Percentiles rank a stretch among this genome's conserved stretches.
These are phyloP conservation scores for Leptopilina boulardi DNA, from an alignment of 1,140 invertebrate species.

Conservation along the genomic window DNA sequence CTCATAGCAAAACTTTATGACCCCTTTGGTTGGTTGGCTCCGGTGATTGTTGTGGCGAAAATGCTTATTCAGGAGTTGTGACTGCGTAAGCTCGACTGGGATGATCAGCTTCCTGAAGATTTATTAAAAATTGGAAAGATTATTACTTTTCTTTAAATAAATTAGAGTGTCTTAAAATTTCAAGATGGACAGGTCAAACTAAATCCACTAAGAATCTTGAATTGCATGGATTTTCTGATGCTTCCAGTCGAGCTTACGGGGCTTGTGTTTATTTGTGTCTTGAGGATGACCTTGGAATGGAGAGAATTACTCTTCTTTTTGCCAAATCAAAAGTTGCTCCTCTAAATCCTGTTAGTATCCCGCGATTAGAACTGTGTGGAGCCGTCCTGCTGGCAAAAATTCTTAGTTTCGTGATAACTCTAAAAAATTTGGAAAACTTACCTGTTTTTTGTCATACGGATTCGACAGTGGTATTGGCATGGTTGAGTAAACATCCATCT, in stretches of 20 bases:
- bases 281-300: background rate
- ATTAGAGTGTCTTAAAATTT: too few relatives aligned
- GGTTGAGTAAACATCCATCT: slow-evolving; percentile 55
- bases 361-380: slow-evolving; percentile 66
- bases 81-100: background rate
- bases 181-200: too few relatives aligned
- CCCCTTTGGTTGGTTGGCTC: background rate
- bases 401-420: slow-evolving; percentile 36
- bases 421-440: slow-evolving; percentile 7
- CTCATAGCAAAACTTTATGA: background rate
- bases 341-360: slow-evolving; percentile 50
- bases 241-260: slow-evolving; percentile 42
- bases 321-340: too few relatives aligned
- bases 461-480: slow-evolving; percentile 60
- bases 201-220: too few relatives aligned
- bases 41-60: background rate
- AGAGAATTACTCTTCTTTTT: background rate
- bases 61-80: slow-evolving; percentile 22
- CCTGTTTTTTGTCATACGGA: slow-evolving; percentile 53
- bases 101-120: too few relatives aligned
- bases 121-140: too few relatives aligned
- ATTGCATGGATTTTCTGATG: too few relatives aligned
- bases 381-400: slow-evolving; percentile 56
- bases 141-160: too few relatives aligned
- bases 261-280: slow-evolving; percentile 40